Percentiles rank a stretch among this genome's conserved stretches.
These are phyloP conservation scores for Sebastes taczanowskii DNA, from an alignment of 2,797 vertebrate species.

Conservation along the genomic window DNA sequence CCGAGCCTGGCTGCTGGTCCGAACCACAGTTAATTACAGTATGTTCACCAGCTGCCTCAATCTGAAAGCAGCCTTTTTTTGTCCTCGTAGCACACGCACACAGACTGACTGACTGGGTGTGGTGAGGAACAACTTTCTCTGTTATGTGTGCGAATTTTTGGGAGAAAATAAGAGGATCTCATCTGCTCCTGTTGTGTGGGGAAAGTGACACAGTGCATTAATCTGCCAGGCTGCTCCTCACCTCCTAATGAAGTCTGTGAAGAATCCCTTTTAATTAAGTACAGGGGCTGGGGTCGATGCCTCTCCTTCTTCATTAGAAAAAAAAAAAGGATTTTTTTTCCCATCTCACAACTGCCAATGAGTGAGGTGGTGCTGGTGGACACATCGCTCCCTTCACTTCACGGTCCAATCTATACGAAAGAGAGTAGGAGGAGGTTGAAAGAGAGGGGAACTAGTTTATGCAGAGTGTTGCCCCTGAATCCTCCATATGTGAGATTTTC, in stretches of 20 bases:
- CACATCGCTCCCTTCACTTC: slow-evolving; percentile 55
- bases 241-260: slow-evolving; percentile 85
- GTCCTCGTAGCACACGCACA: slow-evolving; percentile 5
- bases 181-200: slow-evolving; percentile 69
- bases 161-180: slow-evolving; percentile 59
- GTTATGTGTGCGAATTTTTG: slow-evolving; percentile 31
- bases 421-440: slow-evolving; percentile 49
- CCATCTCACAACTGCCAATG: slow-evolving; percentile 70
- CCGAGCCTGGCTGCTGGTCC: slow-evolving; percentile 63
- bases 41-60: slow-evolving; percentile 71
- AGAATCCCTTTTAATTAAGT: slow-evolving; percentile 86
- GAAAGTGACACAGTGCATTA: slow-evolving; percentile 81
- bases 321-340: slow-evolving; percentile 70
- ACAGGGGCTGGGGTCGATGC: slow-evolving; percentile 76
- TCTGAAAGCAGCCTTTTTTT: slow-evolving; percentile 44
- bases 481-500: slow-evolving; percentile 61
- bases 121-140: slow-evolving; percentile 40
- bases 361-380: slow-evolving; percentile 62
- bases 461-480: slow-evolving; percentile 53
- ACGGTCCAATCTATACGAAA: slow-evolving; percentile 60
- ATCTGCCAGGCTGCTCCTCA: slow-evolving; percentile 75
- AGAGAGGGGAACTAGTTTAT: slow-evolving; percentile 51
- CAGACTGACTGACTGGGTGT: slow-evolving; percentile 24
- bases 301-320: slow-evolving; percentile 80
- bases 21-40: slow-evolving; percentile 75